Conservation (phyloP, 92 coral and sea anemone genomes). For the Zoanthus sociatus region DNA sequence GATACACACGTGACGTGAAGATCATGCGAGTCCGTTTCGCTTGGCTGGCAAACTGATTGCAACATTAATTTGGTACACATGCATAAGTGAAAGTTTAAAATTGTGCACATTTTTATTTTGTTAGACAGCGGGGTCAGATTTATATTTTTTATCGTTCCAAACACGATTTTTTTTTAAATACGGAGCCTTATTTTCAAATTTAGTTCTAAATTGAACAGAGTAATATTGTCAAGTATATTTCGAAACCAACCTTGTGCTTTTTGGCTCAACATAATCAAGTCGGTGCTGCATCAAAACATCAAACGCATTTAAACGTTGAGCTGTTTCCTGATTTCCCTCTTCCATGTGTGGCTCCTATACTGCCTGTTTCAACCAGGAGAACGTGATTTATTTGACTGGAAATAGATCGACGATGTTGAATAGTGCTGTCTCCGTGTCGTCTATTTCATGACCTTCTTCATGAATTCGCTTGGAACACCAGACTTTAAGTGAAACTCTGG, state of each 20-base stretch:
- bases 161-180: not conserved
- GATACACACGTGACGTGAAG: not conserved
- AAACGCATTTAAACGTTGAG: constrained; percentile 20
- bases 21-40: too few relatives aligned
- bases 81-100: constrained; percentile 17
- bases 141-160: constrained; percentile 8
- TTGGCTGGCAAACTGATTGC: too few relatives aligned
- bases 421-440: constrained; percentile 27
- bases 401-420: constrained; percentile 25
- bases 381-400: constrained; percentile 24
- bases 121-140: constrained; percentile 13
- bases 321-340: constrained; percentile 27
- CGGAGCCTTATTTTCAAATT: constrained; percentile 10
- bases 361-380: constrained; percentile 23
- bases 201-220: constrained; percentile 6
- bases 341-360: constrained; percentile 28
- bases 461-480: constrained; percentile 15
- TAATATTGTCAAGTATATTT: constrained; percentile 42
- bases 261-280: too few relatives aligned
- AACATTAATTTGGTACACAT: not conserved
- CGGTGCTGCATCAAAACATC: constrained; percentile 26
- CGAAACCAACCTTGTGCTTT: constrained; percentile 23
- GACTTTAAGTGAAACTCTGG: constrained; percentile 36
- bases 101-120: constrained; percentile 18
- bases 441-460: constrained; percentile 18